Evolutionary conservation across 2,797 vertebrate species (phyloP).

Genomic region (Pristis pectinata): DNA sequence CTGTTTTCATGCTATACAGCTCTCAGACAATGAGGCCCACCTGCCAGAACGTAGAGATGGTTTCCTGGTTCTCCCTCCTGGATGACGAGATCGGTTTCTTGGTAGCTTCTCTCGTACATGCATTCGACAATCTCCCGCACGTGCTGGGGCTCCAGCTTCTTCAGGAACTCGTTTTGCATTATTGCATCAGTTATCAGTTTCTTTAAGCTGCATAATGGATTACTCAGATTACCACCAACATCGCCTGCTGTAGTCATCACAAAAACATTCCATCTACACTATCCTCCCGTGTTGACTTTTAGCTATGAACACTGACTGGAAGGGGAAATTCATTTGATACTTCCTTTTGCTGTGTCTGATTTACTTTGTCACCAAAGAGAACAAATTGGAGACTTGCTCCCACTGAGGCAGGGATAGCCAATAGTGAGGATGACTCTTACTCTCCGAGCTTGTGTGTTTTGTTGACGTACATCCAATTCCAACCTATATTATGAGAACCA

Average conservation of each 20-base stretch:
- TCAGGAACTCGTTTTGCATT: constrained; percentile 68
- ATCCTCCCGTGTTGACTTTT: not conserved
- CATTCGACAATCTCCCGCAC: constrained; percentile 65
- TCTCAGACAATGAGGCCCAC: constrained; percentile 44
- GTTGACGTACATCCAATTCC: not conserved
- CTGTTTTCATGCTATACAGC: no score
- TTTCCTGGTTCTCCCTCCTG: constrained; percentile 68
- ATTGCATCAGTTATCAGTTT: constrained; percentile 65
- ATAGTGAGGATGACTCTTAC: no score
- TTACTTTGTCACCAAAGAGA: not conserved
- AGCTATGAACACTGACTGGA: not conserved
- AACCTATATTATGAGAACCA: not conserved
- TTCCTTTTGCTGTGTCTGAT: not conserved
- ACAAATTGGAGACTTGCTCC: not conserved
- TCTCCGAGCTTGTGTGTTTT: no score
- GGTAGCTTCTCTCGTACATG: constrained; percentile 62
- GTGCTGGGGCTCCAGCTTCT: constrained; percentile 64
- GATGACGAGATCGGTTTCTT: constrained; percentile 59
- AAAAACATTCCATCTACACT: not conserved
- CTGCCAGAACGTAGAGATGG: constrained; percentile 69
- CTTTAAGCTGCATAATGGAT: constrained; percentile 52
- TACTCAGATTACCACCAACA: not conserved
- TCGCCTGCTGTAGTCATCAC: not conserved
- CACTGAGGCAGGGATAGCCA: not conserved
- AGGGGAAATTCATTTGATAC: not conserved